These are phyloP conservation scores for Pelvicachromis taeniatus DNA, from an alignment of 2,113 vertebrate genomes.

Conservation along the genomic window DNA sequence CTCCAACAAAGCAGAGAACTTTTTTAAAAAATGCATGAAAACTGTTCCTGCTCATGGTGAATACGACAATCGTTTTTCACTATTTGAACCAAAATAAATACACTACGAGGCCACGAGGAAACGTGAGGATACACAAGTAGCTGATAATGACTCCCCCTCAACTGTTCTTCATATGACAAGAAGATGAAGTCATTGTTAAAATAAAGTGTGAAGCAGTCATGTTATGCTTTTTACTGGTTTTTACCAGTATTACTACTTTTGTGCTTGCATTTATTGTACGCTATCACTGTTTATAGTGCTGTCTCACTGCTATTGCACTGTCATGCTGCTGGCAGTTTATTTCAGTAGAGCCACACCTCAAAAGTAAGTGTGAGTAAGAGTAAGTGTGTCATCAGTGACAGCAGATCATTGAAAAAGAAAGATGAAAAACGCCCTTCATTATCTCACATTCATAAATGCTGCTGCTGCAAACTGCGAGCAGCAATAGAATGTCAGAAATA, in stretches of 20 bases:
- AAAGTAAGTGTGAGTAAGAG: neutral
- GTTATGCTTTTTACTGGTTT: neutral
- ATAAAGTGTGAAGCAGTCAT: neutral
- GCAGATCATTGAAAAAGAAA: too few relatives aligned
- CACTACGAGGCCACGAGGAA: fast-evolving
- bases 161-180: neutral
- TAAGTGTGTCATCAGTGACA: neutral
- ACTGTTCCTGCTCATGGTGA: neutral
- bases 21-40: neutral
- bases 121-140: neutral
- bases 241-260: neutral
- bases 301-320: neutral
- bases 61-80: neutral
- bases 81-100: neutral
- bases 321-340: neutral
- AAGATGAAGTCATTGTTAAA: neutral
- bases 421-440: too few relatives aligned
- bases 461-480: too few relatives aligned
- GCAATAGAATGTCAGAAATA: too few relatives aligned
- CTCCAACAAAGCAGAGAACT: neutral
- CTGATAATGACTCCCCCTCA: neutral
- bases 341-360: neutral
- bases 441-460: too few relatives aligned
- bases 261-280: neutral
- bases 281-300: neutral